phyloP scores from a whole-genome alignment of 2,888 invertebrate species.

The Altica lythri region DNA sequence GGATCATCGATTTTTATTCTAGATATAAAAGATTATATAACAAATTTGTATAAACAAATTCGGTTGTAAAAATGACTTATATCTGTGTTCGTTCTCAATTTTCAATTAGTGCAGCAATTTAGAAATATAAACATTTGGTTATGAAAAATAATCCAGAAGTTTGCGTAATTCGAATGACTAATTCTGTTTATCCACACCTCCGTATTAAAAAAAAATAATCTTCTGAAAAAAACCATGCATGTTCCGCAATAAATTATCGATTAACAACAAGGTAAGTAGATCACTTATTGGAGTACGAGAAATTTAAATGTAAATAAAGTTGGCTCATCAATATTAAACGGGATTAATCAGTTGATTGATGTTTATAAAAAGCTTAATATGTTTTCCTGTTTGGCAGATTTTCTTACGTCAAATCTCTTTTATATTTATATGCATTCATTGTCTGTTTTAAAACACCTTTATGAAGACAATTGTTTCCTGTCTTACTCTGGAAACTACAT shows the following conservation, averaged over 20 bases:
- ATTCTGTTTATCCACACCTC: background rate
- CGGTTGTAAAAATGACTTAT: too few species aligned
- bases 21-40: too few species aligned
- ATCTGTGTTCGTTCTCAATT: too few species aligned
- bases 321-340: background rate
- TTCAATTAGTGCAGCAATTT: background rate
- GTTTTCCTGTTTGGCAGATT: background rate
- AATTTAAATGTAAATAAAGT: background rate
- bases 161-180: slow-evolving; percentile 4
- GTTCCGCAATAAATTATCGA: slow-evolving; percentile 3
- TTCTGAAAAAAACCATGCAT: slow-evolving; percentile 1
- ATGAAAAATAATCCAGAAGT: too few species aligned
- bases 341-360: background rate
- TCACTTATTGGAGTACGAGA: too few species aligned
- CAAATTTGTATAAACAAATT: too few species aligned
- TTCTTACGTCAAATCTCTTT: background rate
- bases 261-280: background rate
- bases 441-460: background rate
- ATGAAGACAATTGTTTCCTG: background rate
- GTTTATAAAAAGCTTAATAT: too few species aligned
- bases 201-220: slow-evolving; percentile 1
- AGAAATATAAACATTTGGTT: slow-evolving; percentile 1
- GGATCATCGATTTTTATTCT: too few species aligned
- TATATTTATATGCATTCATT: background rate
- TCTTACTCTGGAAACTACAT: background rate